These are phyloP conservation scores for Spea multiplicata DNA, from an alignment of 2,113 vertebrate genomes.

Conservation along the genomic window DNA sequence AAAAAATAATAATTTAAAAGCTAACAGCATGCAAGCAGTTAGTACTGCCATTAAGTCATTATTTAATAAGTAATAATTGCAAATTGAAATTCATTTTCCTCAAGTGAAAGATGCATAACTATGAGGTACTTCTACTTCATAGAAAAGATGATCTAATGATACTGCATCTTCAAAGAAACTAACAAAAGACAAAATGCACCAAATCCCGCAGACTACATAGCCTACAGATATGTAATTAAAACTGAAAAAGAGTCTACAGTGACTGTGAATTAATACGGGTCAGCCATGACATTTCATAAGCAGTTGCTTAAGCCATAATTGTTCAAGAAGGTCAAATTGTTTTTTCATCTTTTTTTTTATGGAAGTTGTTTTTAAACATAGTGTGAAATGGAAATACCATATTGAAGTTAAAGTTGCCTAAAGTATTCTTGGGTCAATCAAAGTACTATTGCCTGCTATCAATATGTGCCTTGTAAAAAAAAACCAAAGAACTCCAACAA, in stretches of 20 bases:
- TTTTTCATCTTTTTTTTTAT: constrained; percentile 53
- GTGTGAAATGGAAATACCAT: constrained; percentile 37
- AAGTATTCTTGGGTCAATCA: constrained; percentile 31
- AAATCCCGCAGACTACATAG: constrained; percentile 50
- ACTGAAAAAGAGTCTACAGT: constrained; percentile 46
- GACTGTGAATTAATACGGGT: constrained; percentile 39
- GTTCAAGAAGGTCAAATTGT: constrained; percentile 51
- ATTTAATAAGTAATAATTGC: constrained; percentile 46
- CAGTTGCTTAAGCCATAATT: constrained; percentile 52
- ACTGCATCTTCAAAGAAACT: constrained; percentile 45
- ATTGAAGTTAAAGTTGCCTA: constrained; percentile 23
- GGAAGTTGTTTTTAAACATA: constrained; percentile 44
- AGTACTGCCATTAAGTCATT: constrained; percentile 43
- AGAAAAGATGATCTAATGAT: constrained; percentile 40
- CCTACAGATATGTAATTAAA: constrained; percentile 51
- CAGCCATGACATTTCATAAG: constrained; percentile 48
- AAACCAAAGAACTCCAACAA: constrained; percentile 7
- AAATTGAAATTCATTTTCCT: constrained; percentile 47
- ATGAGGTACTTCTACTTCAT: constrained; percentile 28
- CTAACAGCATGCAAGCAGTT: constrained; percentile 44
- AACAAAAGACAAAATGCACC: constrained; percentile 39
- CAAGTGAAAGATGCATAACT: constrained; percentile 55
- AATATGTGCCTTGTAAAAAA: constrained; percentile 10
- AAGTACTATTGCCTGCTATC: constrained; percentile 14
- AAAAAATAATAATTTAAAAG: constrained; percentile 47